phyloP scores from a whole-genome alignment of 1,140 invertebrate species.

The Megathymus violae region DNA sequence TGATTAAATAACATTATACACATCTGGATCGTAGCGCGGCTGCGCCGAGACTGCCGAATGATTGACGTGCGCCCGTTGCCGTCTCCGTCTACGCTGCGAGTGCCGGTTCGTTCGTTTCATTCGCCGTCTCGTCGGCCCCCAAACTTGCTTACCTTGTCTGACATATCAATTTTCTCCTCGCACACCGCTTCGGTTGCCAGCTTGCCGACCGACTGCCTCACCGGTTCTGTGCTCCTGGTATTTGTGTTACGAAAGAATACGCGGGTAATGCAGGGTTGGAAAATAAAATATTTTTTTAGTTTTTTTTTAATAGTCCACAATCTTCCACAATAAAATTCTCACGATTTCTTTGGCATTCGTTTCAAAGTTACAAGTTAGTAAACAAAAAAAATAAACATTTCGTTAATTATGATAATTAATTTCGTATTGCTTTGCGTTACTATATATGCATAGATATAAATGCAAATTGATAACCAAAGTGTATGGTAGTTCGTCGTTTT shows the following conservation, averaged over 20 bases:
- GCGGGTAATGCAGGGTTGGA: conserved; percentile 57
- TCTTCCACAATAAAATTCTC: background rate
- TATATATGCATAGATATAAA: too few species aligned
- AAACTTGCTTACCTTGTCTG: conserved; percentile 72
- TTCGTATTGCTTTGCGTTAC: too few species aligned
- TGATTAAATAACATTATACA: background rate
- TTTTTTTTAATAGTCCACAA: too few species aligned
- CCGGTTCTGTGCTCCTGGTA: conserved; percentile 71
- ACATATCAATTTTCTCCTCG: conserved; percentile 67
- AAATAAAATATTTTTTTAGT: conserved; percentile 34
- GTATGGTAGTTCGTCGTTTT: too few species aligned
- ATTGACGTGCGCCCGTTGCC: conserved; percentile 33
- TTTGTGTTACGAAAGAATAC: conserved; percentile 78
- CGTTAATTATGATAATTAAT: too few species aligned
- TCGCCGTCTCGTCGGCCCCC: conserved; percentile 48
- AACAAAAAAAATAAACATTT: too few species aligned
- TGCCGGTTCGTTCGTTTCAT: conserved; percentile 25
- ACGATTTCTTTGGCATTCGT: conserved; percentile 8
- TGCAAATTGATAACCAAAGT: background rate
- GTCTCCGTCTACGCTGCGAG: conserved; percentile 20
- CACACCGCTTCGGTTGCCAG: conserved; percentile 48
- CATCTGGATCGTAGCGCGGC: conserved; percentile 36
- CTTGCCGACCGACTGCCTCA: conserved; percentile 41
- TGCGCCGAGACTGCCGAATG: conserved; percentile 45
- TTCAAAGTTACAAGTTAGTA: too few species aligned